Conservation (phyloP, 2,888 invertebrate genomes). For the Cistogaster globosa region DNA sequence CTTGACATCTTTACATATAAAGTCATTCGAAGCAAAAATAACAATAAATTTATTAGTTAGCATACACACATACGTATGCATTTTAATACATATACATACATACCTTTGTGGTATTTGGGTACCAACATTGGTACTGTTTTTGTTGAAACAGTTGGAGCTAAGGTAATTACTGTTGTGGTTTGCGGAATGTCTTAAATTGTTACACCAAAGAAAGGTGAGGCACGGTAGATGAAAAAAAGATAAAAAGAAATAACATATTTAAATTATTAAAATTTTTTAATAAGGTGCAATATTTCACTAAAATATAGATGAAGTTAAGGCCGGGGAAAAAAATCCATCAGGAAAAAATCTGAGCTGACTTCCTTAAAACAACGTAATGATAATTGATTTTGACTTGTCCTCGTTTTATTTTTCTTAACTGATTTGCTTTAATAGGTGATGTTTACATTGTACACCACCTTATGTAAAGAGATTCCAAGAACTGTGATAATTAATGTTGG, state of each 20-base stretch:
- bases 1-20: neutral
- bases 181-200: conserved; percentile 81
- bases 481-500: no score
- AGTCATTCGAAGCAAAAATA: conserved; percentile 9
- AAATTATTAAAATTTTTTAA: no score
- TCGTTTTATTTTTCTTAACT: no score
- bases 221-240: neutral
- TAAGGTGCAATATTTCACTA: no score
- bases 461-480: no score
- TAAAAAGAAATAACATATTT: neutral
- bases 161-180: conserved; percentile 82
- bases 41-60: neutral
- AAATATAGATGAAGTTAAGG: no score
- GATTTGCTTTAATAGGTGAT: no score
- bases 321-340: no score
- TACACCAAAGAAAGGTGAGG: conserved; percentile 6
- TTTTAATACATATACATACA: conserved; percentile 62
- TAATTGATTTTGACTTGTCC: no score
- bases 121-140: conserved; percentile 81
- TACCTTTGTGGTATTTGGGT: conserved; percentile 82
- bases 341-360: no score
- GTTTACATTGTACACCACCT: no score
- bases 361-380: no score
- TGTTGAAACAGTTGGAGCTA: conserved; percentile 81
- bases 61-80: neutral